Evolutionary conservation across 2,888 invertebrate species (phyloP).

Genomic region (Hoplodrina blanda): DNA sequence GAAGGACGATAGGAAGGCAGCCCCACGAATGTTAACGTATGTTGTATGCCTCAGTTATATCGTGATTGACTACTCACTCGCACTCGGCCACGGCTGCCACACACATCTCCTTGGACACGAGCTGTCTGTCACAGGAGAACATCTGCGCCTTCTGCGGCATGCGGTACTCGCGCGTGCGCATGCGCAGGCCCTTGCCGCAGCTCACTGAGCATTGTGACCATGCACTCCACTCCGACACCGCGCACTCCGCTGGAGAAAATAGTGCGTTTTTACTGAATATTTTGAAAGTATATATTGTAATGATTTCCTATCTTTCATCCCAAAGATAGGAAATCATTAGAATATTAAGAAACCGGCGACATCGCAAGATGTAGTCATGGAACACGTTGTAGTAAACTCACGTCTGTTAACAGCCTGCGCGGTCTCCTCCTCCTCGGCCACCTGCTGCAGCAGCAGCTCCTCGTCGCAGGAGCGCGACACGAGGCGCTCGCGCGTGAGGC

Average conservation of each 20-base stretch:
- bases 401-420: conserved; percentile 92
- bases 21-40: too few relatives aligned
- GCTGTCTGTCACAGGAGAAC: conserved; percentile 93
- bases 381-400: conserved; percentile 79
- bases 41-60: not conserved
- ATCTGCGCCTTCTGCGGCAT: conserved; percentile 93
- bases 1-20: not conserved
- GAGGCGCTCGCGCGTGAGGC: conserved; percentile 94
- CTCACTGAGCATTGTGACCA: conserved; percentile 96
- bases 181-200: conserved; percentile 96
- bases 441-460: conserved; percentile 90
- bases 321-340: too few relatives aligned
- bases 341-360: too few relatives aligned
- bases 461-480: conserved; percentile 94
- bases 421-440: conserved; percentile 92
- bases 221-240: conserved; percentile 93
- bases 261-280: not conserved
- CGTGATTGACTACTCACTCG: conserved; percentile 88
- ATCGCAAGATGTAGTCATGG: too few relatives aligned
- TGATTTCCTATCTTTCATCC: too few relatives aligned
- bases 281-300: not conserved
- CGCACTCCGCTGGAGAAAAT: conserved; percentile 93
- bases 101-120: conserved; percentile 97
- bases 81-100: conserved; percentile 94
- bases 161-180: conserved; percentile 93